phyloP scores from a whole-genome alignment of 2,113 vertebrate species.

The Aptenodytes forsteri region DNA sequence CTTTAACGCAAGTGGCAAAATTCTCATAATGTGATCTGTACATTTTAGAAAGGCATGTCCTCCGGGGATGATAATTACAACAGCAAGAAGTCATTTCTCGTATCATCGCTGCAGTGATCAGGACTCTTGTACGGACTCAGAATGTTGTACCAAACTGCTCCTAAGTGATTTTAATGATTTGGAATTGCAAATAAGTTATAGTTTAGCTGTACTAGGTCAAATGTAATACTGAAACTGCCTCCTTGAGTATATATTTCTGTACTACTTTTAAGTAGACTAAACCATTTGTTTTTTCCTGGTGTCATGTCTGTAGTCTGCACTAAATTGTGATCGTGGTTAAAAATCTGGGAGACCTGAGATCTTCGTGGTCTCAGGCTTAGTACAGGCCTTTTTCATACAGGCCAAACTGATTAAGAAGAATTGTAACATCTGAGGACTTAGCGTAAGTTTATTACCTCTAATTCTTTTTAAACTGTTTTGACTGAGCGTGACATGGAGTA shows the following conservation, averaged over 20 bases:
- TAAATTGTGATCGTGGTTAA: not conserved
- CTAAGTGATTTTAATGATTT: slow-evolving; percentile 4
- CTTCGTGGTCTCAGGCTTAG: not conserved
- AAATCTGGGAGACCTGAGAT: not conserved
- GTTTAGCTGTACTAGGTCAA: not conserved
- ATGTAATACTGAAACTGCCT: not conserved
- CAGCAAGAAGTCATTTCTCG: not conserved
- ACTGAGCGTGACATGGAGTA: not conserved
- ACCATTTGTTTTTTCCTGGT: not conserved
- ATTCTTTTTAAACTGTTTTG: not conserved
- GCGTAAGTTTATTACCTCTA: not conserved
- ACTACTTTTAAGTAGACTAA: not conserved
- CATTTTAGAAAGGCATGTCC: not conserved
- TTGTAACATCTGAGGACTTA: not conserved
- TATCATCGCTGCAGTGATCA: not conserved
- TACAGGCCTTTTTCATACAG: not conserved
- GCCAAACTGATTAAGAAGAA: not conserved
- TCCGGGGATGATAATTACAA: not conserved
- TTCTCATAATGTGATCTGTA: not conserved
- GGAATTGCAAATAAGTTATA: not conserved
- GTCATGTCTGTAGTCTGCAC: not conserved
- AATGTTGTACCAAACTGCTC: not conserved
- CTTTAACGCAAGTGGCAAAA: not conserved
- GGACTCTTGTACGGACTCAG: not conserved
- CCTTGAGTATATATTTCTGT: not conserved